phyloP scores from a whole-genome alignment of 2,113 vertebrate genomes.

The Elachura formosa region DNA sequence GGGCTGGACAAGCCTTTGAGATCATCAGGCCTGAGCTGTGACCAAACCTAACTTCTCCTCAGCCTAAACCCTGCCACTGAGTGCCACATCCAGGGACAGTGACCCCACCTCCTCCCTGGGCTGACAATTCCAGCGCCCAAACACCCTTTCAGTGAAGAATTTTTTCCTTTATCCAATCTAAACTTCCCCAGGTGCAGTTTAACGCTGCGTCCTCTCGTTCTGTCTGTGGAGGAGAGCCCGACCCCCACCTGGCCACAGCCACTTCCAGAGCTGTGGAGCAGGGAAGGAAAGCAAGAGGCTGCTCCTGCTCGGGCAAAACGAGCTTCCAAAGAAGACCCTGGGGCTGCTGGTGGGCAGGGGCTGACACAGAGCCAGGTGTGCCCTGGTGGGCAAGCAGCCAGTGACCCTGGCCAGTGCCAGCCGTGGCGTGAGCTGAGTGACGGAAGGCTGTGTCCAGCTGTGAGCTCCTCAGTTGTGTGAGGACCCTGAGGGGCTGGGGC shows the following conservation, averaged over 20 bases:
- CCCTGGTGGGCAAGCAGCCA: background rate
- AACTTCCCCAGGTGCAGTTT: background rate
- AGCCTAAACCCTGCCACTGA: background rate
- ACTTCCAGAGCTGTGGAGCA: background rate
- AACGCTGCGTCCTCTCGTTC: background rate
- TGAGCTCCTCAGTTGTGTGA: rapidly evolving
- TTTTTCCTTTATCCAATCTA: background rate
- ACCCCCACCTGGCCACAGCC: background rate
- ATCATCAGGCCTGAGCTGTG: background rate
- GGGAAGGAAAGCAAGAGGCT: background rate
- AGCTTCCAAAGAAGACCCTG: background rate
- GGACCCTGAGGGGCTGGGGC: background rate
- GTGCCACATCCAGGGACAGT: rapidly evolving
- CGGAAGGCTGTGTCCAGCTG: too few species aligned
- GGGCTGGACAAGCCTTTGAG: background rate
- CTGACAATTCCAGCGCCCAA: rapidly evolving
- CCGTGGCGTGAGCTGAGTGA: too few species aligned
- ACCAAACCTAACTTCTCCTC: background rate
- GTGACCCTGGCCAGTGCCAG: background rate
- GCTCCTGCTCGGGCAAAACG: background rate
- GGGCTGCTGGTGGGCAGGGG: rapidly evolving
- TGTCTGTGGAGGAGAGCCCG: rapidly evolving
- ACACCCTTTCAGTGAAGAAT: background rate
- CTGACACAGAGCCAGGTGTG: background rate
- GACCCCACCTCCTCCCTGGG: background rate